These are phyloP conservation scores for Drosophila paulistorum DNA, from an alignment of 1,140 invertebrate genomes.

Conservation along the genomic window DNA sequence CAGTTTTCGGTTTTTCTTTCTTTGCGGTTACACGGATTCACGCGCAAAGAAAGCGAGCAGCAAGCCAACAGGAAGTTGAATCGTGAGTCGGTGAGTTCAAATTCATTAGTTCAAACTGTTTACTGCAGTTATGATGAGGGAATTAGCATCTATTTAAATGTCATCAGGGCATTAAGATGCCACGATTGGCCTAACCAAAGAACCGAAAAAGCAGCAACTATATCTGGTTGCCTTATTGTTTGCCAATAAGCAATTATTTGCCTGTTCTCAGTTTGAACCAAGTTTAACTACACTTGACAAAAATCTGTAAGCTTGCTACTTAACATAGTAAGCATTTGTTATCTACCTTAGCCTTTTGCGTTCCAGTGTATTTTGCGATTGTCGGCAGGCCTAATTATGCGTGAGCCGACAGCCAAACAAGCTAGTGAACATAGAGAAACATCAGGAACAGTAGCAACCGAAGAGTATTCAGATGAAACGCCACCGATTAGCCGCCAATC, in stretches of 20 bases:
- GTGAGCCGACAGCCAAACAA: slow-evolving; percentile 65
- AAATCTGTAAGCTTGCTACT: background rate
- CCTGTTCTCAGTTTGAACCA: slow-evolving; percentile 46
- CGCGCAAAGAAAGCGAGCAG: slow-evolving; percentile 76
- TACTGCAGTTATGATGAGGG: slow-evolving; percentile 63
- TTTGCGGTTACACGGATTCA: slow-evolving; percentile 77
- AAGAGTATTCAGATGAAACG: slow-evolving; percentile 65
- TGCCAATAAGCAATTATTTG: slow-evolving; percentile 70
- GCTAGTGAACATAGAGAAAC: slow-evolving; percentile 24
- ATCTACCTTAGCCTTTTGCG: background rate
- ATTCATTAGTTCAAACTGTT: slow-evolving; percentile 53
- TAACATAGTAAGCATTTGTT: background rate
- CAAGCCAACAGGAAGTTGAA: slow-evolving; percentile 71
- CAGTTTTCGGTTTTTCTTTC: slow-evolving; percentile 43
- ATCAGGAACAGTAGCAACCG: slow-evolving; percentile 27
- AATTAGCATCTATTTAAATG: slow-evolving; percentile 81
- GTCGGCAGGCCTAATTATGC: slow-evolving; percentile 73
- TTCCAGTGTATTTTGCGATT: slow-evolving; percentile 31
- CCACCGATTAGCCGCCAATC: slow-evolving; percentile 67
- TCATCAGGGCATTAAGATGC: slow-evolving; percentile 71
- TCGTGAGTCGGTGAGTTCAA: slow-evolving; percentile 54
- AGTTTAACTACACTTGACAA: slow-evolving; percentile 14
- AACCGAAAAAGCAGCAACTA: slow-evolving; percentile 41
- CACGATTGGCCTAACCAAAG: slow-evolving; percentile 58
- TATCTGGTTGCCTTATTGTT: slow-evolving; percentile 56